Percentiles rank a stretch among this genome's conserved stretches.
Conservation (phyloP, 2,113 vertebrate species). For the Campylomormyrus numenius region DNA sequence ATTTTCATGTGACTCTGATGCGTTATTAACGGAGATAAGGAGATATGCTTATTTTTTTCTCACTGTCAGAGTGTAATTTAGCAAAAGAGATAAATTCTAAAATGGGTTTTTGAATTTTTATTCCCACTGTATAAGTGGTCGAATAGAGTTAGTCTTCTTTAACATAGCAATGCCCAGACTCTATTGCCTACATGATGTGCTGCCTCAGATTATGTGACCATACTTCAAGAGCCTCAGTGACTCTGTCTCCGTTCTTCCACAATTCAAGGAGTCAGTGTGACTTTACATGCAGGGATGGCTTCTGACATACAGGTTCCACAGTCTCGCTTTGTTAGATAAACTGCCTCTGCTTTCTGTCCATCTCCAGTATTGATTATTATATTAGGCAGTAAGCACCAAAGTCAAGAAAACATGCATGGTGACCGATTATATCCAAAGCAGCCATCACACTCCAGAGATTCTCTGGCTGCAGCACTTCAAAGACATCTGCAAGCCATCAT, state of each 20-base stretch:
- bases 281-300: not conserved
- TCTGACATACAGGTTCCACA: not conserved
- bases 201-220: not conserved
- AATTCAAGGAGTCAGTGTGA: not conserved
- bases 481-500: not conserved
- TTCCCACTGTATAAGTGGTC: not conserved
- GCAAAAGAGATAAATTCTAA: not conserved
- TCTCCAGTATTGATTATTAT: constrained; percentile 3
- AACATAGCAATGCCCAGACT: not conserved
- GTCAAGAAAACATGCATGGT: not conserved
- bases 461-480: not conserved
- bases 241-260: not conserved
- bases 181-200: not conserved
- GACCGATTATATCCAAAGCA: not conserved
- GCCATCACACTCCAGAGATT: not conserved
- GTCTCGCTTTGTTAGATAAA: not conserved
- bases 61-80: not conserved
- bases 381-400: not conserved
- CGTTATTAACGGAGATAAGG: not conserved
- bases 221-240: not conserved
- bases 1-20: not conserved
- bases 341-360: not conserved
- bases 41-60: not conserved
- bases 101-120: not conserved
- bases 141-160: not conserved